Percentiles rank a stretch among this genome's conserved stretches.
Evolutionary conservation across 2,113 vertebrate genomes (phyloP).

Genomic region (Echinops telfairi): DNA sequence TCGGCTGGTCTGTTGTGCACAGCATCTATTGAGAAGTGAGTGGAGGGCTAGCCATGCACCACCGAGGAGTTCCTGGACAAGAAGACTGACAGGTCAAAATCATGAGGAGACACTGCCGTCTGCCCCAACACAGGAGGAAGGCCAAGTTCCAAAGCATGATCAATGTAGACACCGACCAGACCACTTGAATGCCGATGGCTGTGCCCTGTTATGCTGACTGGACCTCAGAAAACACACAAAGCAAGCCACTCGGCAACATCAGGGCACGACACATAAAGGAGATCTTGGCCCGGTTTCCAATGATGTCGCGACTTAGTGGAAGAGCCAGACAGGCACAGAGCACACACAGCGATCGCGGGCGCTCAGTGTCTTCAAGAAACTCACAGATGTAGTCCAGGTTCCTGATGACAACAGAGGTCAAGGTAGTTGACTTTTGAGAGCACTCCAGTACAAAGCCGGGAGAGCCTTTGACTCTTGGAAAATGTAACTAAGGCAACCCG

Average conservation of each 20-base stretch:
- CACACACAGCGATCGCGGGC: accelerated
- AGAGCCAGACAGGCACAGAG: neutral
- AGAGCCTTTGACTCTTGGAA: neutral
- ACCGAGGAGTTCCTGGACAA: neutral
- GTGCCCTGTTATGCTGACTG: neutral
- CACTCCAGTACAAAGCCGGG: neutral
- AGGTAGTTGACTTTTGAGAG: neutral
- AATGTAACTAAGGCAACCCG: neutral
- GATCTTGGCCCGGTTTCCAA: neutral
- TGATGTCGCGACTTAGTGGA: neutral
- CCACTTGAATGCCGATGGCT: accelerated
- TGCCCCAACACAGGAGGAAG: neutral
- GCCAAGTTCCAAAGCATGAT: neutral
- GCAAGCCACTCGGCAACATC: neutral
- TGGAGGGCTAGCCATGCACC: accelerated
- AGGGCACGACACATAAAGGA: neutral
- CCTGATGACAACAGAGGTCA: neutral
- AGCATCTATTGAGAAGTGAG: neutral
- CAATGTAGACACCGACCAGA: neutral
- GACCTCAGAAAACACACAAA: neutral
- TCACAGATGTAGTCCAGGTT: neutral
- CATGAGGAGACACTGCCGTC: accelerated
- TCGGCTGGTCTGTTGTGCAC: neutral
- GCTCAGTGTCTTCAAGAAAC: neutral
- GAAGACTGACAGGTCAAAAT: neutral